Evolutionary conservation across 2,797 vertebrate genomes (phyloP).

Genomic region (Lophius americanus): DNA sequence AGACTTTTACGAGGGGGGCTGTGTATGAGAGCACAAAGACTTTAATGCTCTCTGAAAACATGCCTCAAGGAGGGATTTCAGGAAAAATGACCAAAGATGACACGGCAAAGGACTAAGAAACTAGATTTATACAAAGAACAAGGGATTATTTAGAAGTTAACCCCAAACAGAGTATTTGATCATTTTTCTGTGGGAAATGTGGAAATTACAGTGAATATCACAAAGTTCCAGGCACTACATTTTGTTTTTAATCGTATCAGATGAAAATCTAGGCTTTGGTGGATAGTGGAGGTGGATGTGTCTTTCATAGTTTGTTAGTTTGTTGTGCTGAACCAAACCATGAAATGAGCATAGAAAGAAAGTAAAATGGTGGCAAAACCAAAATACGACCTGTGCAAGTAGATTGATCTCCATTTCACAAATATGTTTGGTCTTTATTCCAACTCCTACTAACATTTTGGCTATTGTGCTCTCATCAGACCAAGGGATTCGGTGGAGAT

Average conservation of each 20-base stretch:
- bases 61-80: constrained; percentile 10
- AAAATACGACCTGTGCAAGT: too few relatives aligned
- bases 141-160: background rate
- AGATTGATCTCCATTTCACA: too few relatives aligned
- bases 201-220: background rate
- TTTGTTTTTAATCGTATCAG: constrained; percentile 19
- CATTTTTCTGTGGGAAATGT: background rate
- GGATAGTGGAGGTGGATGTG: too few relatives aligned
- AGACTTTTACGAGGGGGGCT: constrained; percentile 12
- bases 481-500: too few relatives aligned
- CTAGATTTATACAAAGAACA: background rate
- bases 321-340: too few relatives aligned
- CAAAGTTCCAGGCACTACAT: background rate
- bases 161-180: background rate
- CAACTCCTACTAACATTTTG: too few relatives aligned
- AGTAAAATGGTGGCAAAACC: too few relatives aligned
- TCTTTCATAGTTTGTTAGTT: too few relatives aligned
- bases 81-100: constrained; percentile 19
- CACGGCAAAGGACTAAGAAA: constrained; percentile 2
- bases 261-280: background rate
- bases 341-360: too few relatives aligned
- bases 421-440: too few relatives aligned
- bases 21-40: constrained; percentile 6
- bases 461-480: too few relatives aligned
- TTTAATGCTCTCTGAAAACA: constrained; percentile 26